Percentiles rank a stretch among this genome's conserved stretches.
These are phyloP conservation scores for Priocnemis perturbator DNA, from an alignment of 2,888 invertebrate species.

Conservation along the genomic window DNA sequence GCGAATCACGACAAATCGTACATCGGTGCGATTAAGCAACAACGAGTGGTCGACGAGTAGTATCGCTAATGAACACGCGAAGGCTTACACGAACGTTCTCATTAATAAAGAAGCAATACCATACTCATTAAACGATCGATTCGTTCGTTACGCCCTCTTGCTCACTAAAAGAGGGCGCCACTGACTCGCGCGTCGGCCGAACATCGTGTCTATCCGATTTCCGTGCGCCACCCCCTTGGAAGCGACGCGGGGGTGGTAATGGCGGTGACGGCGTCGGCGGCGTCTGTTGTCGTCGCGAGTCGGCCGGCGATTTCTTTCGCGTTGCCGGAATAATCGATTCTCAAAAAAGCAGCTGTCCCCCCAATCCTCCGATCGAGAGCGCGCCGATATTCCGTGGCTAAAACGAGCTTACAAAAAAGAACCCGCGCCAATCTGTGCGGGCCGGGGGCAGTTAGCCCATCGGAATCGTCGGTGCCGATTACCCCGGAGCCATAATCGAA, in stretches of 20 bases:
- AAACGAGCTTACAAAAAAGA: background rate
- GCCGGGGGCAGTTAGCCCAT: conserved; percentile 31
- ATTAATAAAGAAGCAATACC: no score
- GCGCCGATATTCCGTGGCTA: background rate
- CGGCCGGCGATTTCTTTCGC: conserved; percentile 5
- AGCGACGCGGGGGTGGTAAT: no score
- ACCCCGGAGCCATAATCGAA: conserved; percentile 55
- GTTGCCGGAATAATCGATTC: conserved; percentile 21
- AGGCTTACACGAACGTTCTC: no score
- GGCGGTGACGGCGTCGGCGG: no score
- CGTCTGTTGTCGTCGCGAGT: no score
- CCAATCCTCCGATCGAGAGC: background rate
- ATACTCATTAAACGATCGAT: conserved; percentile 11
- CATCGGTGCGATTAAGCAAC: no score
- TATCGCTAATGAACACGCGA: no score
- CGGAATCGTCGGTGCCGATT: conserved; percentile 50
- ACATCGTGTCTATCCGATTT: no score
- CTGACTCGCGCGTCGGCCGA: conserved; percentile 26
- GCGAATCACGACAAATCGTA: no score
- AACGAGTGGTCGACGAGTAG: no score
- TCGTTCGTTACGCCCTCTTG: conserved; percentile 47
- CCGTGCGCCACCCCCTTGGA: no score
- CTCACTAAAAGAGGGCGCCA: conserved; percentile 54
- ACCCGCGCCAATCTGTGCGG: no score
- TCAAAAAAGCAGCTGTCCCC: conserved; percentile 25